Evolutionary conservation across 2,888 invertebrate genomes (phyloP).

Genomic region (Pseudococcus viburni): DNA sequence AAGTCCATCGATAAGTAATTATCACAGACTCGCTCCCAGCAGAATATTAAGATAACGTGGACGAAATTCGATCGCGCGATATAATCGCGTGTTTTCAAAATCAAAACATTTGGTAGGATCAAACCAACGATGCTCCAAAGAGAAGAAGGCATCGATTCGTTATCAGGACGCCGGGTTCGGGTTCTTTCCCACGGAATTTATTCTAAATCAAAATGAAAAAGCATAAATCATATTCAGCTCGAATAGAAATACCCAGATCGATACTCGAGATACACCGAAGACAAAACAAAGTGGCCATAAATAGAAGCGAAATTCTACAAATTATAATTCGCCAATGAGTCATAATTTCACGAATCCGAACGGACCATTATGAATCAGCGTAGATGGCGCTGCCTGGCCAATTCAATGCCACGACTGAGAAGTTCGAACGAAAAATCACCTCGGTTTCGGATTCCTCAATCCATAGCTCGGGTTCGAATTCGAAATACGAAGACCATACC

Average conservation of each 20-base stretch:
- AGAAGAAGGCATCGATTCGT: not conserved
- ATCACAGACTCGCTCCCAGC: not conserved
- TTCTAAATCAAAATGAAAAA: not conserved
- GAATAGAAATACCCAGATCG: too few relatives aligned
- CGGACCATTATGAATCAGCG: not conserved
- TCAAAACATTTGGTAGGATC: not conserved
- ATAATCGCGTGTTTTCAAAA: slow-evolving; percentile 23
- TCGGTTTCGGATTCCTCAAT: not conserved
- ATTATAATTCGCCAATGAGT: slow-evolving; percentile 21
- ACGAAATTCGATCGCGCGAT: slow-evolving; percentile 26
- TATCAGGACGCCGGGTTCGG: not conserved
- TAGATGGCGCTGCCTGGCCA: slow-evolving; percentile 1
- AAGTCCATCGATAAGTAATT: slow-evolving; percentile 23
- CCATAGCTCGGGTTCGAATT: not conserved
- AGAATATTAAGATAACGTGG: not conserved
- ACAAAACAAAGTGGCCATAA: not conserved
- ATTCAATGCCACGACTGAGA: not conserved
- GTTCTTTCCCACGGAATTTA: not conserved
- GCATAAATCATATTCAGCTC: not conserved
- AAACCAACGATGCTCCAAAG: not conserved
- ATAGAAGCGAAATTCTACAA: not conserved
- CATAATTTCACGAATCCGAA: slow-evolving; percentile 4
- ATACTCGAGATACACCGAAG: not conserved
- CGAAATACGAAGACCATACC: not conserved
- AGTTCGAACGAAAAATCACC: not conserved